These are phyloP conservation scores for Polymixis lichenea DNA, from an alignment of 2,888 invertebrate genomes.

Conservation along the genomic window DNA sequence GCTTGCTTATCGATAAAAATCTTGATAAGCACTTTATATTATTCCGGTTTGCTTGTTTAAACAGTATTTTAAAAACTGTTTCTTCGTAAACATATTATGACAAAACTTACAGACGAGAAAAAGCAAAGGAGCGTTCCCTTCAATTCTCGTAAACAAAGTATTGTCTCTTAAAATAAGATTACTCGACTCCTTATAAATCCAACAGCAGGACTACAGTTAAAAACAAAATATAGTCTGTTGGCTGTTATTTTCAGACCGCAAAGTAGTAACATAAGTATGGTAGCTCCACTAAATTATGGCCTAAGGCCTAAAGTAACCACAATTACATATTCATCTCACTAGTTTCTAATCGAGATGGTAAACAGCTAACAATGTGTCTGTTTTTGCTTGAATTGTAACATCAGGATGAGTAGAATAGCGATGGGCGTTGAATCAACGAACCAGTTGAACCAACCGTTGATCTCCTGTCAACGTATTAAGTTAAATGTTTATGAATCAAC, in stretches of 20 bases:
- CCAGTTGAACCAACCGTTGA: too few relatives aligned
- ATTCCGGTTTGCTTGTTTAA: constrained; percentile 4
- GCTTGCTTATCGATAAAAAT: constrained; percentile 26
- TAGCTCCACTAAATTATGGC: neutral
- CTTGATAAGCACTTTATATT: constrained; percentile 2
- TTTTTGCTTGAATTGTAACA: constrained; percentile 21
- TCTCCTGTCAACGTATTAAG: too few relatives aligned
- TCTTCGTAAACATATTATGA: neutral
- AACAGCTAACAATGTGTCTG: neutral
- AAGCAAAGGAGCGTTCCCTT: neutral
- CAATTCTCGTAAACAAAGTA: neutral
- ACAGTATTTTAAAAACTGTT: neutral
- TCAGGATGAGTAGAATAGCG: too few relatives aligned
- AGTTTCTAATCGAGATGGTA: constrained; percentile 10
- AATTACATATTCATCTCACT: constrained; percentile 7
- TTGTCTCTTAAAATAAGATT: neutral
- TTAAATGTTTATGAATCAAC: too few relatives aligned
- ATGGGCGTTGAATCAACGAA: too few relatives aligned
- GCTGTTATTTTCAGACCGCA: constrained; percentile 14
- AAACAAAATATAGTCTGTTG: neutral
- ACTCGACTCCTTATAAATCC: neutral
- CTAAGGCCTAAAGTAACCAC: constrained; percentile 3
- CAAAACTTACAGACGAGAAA: neutral
- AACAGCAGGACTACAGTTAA: neutral
- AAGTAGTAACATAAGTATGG: neutral